Evolutionary conservation across 1,140 invertebrate genomes (phyloP).

Genomic region (Drosophila orena): DNA sequence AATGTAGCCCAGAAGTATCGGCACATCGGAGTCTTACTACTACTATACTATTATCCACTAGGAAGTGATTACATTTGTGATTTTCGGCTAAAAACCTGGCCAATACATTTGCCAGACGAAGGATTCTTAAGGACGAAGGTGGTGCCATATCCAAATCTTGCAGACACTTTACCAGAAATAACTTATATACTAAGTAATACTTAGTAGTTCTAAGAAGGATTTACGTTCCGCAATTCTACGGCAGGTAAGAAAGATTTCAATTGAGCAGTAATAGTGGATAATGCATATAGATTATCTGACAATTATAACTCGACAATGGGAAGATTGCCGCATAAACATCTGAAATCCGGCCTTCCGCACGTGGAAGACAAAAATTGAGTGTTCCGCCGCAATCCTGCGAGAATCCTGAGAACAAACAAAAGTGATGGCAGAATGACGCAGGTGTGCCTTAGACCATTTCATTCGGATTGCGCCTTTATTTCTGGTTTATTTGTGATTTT

Average conservation of each 20-base stretch:
- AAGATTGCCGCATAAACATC: constrained; percentile 26
- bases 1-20: not conserved
- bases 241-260: no score
- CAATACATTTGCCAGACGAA: not conserved
- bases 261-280: no score
- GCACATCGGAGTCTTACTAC: no score
- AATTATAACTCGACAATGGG: not conserved
- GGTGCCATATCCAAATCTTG: no score
- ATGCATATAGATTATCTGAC: no score
- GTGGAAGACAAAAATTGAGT: constrained; percentile 2
- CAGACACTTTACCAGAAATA: no score
- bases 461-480: constrained; percentile 18
- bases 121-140: no score
- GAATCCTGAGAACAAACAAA: constrained; percentile 34
- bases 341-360: constrained; percentile 2
- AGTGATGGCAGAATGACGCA: constrained; percentile 35
- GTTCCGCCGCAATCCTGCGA: not conserved
- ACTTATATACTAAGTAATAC: no score
- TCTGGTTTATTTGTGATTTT: constrained; percentile 43
- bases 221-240: no score
- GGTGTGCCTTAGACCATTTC: constrained; percentile 37
- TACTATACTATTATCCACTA: not conserved
- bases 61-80: not conserved
- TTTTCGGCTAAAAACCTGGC: not conserved
- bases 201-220: no score